Base-by-base conservation (phyloP, 2,113 vertebrate species). In the Lamprotornis superbus region DNA sequence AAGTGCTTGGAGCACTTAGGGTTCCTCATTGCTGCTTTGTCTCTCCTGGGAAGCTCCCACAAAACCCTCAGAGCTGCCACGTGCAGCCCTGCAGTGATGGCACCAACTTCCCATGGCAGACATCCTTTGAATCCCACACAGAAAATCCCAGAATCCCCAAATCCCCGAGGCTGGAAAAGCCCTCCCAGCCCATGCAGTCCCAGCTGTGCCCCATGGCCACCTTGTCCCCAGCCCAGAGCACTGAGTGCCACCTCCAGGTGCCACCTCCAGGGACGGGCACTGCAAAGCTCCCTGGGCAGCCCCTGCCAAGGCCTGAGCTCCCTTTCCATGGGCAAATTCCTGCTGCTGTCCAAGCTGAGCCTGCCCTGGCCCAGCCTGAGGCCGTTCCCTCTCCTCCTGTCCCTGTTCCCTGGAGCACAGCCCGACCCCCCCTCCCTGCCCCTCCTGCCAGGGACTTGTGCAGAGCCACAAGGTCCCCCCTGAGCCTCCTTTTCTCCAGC, bases 31-130 rank as follows among this genome's bases (percentile, higher is more conserved):
- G 24, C 57, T 67, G 33, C 22, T 30, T 57, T 2, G 4, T 47
- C 6, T 13, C 5, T 53, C 21, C 37, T 2, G 5, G 37, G 50
- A 46, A 68, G 19, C 30, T 89, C 46, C 50, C 39, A 63, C 47
- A 12, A 27, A 74, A 12, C 12, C 44, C 7, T 11, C 27, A 78
- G 64, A 65, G 64, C 40, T 33, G 40, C 40, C 49, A 25, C 0
- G 0, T 3, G 52, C 44, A 40, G 49, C 12, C 59, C 61, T 2
- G 1, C 11, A 67, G 82, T 3, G 70, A 47, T 1, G 3, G 1
- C 17, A 52, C 37, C 2, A 1, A 3, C 20, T 13, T 25, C 15
- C 65, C 7, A 0, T 12, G 28, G 21, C 2, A 57, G n/a, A 17
- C 10, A 39, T 6, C 25, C 57, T 22, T 59, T 15, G 44, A 25